Evolutionary conservation across 2,888 invertebrate genomes (phyloP).

Genomic region (Congeria kusceri): DNA sequence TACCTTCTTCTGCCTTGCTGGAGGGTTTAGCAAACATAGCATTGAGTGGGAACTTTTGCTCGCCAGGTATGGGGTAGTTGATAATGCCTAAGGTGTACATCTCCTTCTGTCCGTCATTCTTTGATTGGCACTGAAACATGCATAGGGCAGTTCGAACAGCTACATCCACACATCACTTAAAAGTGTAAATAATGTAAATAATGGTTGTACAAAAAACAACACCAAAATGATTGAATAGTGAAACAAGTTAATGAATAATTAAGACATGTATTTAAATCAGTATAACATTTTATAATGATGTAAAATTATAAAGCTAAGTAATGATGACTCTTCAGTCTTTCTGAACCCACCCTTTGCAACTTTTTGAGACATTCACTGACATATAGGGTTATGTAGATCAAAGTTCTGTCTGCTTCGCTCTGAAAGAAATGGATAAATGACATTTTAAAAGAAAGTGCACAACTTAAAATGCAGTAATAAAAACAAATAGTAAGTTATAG

Average conservation of each 20-base stretch:
- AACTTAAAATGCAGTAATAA: too few species aligned
- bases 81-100: constrained; percentile 97
- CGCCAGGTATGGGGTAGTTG: constrained; percentile 98
- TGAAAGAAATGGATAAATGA: constrained; percentile 85
- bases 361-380: constrained; percentile 98
- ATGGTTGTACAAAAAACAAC: too few species aligned
- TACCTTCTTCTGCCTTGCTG: constrained; percentile 92
- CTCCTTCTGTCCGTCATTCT: constrained; percentile 94
- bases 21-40: constrained; percentile 96
- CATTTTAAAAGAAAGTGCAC: too few species aligned
- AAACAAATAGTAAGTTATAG: too few species aligned
- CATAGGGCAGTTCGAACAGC: too few species aligned
- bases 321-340: not conserved
- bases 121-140: constrained; percentile 90
- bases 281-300: too few species aligned
- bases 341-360: constrained; percentile 89
- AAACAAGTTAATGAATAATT: too few species aligned
- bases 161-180: too few species aligned
- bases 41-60: constrained; percentile 96
- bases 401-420: constrained; percentile 97
- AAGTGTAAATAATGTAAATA: too few species aligned
- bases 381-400: constrained; percentile 98
- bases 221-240: too few species aligned
- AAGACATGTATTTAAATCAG: too few species aligned
- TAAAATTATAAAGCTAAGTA: not conserved